Evolutionary conservation across 2,113 vertebrate genomes (phyloP), one percentile per base, ranked within the genome.

Genomic region (Sterna hirundo): DNA sequence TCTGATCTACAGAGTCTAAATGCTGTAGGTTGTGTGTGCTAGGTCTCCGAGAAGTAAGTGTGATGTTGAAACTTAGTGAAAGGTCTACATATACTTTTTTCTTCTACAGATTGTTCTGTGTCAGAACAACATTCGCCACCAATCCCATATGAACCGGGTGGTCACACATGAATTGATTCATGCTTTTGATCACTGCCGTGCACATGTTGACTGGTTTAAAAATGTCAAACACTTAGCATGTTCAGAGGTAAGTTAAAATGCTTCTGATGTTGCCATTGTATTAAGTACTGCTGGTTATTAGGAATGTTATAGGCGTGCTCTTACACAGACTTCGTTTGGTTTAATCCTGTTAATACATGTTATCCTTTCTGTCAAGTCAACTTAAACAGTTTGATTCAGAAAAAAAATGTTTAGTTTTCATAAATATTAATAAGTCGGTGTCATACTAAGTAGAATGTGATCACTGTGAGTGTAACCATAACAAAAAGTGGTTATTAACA

Each of bases 81-180:
- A 90, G 68, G 38, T 3, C 22, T 57, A 8, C 23, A 26, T 83
- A 0, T 81, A 5, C 94, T 47, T 86, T 88, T 30, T 95, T 70
- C 26, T 85, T 97, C 25, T 93, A 19, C 96, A 99, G 99, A 99
- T 99, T 75, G 99, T 99, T 96, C 96, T 99, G 90, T 99, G 99
- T 97, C 99, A 99, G 98, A 99, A 99, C 97, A 99, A 99, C 93
- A 99, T 99, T 97, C 98, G 96, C 34, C 98, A 98, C 32, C 99
- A 99, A 97, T 97, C 98, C 11, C 99, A 99, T 29, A 99, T 99
- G 99, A 99, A 98, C 97, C 97, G 99, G 5, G 99, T 99, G 68
- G 99, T 99, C 58, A 98, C 99, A 13, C 99, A 99, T 12, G 99
- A 99, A 85, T 98, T 99, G 91, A 99, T 99, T 83, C 99, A 99